phyloP scores from a whole-genome alignment of 2,113 vertebrate genomes.

The Thomomys bottae region DNA sequence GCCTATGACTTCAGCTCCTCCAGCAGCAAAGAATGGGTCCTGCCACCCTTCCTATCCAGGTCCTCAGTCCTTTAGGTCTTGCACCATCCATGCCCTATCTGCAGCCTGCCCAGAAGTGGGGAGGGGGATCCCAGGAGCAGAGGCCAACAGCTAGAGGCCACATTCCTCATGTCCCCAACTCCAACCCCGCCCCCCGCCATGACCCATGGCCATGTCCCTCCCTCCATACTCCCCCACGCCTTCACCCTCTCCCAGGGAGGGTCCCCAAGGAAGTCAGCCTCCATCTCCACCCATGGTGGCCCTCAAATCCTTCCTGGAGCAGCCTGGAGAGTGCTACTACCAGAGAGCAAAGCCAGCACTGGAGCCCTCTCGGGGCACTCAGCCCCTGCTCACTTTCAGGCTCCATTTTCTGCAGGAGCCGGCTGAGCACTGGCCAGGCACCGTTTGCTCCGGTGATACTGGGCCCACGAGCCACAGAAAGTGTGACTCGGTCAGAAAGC shows the following conservation, averaged over 20 bases:
- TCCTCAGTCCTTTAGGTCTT: background rate
- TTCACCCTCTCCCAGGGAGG: too few species aligned
- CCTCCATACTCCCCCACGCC: too few species aligned
- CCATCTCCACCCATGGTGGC: background rate
- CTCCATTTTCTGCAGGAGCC: background rate
- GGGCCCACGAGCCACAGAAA: background rate
- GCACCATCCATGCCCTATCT: accelerated
- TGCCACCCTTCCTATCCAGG: background rate
- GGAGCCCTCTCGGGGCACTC: background rate
- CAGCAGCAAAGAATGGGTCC: background rate
- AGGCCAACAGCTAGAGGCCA: too few species aligned
- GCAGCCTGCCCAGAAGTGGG: slow-evolving; percentile 38
- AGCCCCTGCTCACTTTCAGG: background rate
- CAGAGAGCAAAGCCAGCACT: too few species aligned
- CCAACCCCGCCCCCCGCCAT: too few species aligned
- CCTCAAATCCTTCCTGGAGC: slow-evolving; percentile 45
- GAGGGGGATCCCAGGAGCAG: background rate
- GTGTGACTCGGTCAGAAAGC: too few species aligned
- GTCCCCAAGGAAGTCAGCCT: too few species aligned
- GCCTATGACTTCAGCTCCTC: background rate
- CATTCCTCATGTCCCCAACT: too few species aligned
- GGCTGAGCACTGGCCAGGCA: background rate
- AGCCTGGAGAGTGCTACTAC: too few species aligned
- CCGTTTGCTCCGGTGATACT: background rate
- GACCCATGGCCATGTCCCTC: background rate